Percentiles rank a stretch among this genome's conserved stretches.
phyloP scores from a whole-genome alignment of 2,113 vertebrate genomes.

The Toxotes chatareus region DNA sequence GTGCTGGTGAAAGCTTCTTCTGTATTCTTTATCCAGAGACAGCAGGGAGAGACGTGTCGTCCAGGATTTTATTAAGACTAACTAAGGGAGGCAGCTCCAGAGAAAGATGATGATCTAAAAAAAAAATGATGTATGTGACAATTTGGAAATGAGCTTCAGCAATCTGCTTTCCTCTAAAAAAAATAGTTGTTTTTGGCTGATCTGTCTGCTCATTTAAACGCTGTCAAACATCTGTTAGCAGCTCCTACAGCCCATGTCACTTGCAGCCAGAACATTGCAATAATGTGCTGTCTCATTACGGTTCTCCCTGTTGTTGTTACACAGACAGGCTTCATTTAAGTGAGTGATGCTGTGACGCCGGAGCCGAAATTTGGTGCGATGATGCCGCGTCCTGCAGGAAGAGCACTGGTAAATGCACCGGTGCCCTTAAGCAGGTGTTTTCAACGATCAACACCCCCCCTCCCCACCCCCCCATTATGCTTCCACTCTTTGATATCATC shows the following conservation, averaged over 20 bases:
- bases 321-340: constrained; percentile 33
- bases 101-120: background rate
- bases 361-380: background rate
- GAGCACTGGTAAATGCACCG: constrained; percentile 12
- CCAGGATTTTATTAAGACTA: background rate
- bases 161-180: constrained; percentile 22
- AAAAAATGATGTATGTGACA: background rate
- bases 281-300: constrained; percentile 50
- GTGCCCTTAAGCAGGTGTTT: constrained; percentile 41
- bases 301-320: background rate
- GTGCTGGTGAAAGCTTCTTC: constrained; percentile 3
- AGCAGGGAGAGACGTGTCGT: background rate
- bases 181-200: constrained; percentile 16
- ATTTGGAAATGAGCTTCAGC: constrained; percentile 11
- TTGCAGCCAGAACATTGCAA: constrained; percentile 19
- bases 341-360: constrained; percentile 2
- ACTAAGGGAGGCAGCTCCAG: background rate
- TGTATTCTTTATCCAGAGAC: background rate
- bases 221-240: constrained; percentile 25
- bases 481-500: constrained; percentile 11
- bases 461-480: constrained; percentile 30
- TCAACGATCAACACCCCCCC: constrained; percentile 3
- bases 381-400: constrained; percentile 4
- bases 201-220: background rate
- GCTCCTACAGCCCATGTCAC: constrained; percentile 22